phyloP scores from a whole-genome alignment of 2,797 vertebrate genomes.

The Sphenopsis melanotis region DNA sequence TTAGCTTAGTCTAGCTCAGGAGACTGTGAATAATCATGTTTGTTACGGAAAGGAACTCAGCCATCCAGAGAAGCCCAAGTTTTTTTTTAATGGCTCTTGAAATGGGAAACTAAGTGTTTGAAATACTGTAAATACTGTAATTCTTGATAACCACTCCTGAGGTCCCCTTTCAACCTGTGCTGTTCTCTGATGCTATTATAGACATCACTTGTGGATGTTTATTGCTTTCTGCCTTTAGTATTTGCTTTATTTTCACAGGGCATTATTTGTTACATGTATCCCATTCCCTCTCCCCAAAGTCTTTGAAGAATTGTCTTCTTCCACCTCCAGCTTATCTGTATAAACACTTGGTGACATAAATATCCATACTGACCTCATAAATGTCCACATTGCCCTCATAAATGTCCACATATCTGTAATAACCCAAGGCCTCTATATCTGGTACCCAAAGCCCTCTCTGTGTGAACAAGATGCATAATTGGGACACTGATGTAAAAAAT shows the following conservation, averaged over 20 bases:
- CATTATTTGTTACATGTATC: not conserved
- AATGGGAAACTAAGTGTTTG: not conserved
- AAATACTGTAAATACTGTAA: not conserved
- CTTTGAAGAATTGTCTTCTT: not conserved
- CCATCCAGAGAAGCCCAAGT: not conserved
- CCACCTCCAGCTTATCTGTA: not conserved
- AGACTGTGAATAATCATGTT: conserved; percentile 17
- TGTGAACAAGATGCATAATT: accelerated
- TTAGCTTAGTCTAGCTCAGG: not conserved
- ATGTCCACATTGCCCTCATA: not conserved
- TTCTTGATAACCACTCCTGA: not conserved
- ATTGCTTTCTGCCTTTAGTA: not conserved
- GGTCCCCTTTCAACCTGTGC: not conserved
- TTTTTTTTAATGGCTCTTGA: not conserved
- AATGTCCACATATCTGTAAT: not conserved
- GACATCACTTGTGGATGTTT: not conserved
- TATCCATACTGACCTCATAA: not conserved
- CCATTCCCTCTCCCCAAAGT: not conserved
- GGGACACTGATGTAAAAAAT: not conserved
- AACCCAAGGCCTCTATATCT: not conserved
- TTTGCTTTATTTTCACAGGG: not conserved
- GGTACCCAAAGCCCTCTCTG: not conserved
- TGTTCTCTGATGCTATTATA: not conserved
- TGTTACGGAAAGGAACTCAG: not conserved
- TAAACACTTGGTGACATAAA: not conserved